Evolutionary conservation across 2,797 vertebrate species (phyloP), one percentile per base, ranked within the genome.

Genomic region (Periparus ater): DNA sequence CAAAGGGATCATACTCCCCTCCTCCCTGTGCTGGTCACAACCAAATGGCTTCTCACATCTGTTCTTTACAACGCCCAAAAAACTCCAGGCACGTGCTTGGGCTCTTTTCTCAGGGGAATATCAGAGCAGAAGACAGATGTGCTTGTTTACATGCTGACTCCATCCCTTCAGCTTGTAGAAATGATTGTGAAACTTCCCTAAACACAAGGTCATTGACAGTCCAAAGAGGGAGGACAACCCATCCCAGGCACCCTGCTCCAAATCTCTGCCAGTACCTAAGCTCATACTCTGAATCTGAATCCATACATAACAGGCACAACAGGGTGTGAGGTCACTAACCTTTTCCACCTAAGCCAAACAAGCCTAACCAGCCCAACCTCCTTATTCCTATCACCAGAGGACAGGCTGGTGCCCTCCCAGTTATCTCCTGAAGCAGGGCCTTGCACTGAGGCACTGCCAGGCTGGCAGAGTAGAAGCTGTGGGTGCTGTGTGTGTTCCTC

Each of bases 31-130:
- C 50, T 84, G 55, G 47, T 78, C 44, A 40, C 38, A 68, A 30
- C 15, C 50, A 79, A 80, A 50, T 32, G 10, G 30, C 51, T 74
- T 78, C 70, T 85, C 38, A 29, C 6, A 50, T 44, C 38, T 65
- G 42, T 45, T 78, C 62, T 61, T 87, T 65, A 57, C 40, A 87
- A 53, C 0, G 8, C 23, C 27, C 21, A 6, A 26, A 88, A 66
- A 66, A 51, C 15, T 45, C 30, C 38, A 36, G 25, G 36, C 48
- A 79, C 0, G 0, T 32, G 32, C 18, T 27, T 27, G 7, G 44
- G 22, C 40, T 88, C 57, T 38, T 73, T 66, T 15, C 53, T 29
- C 2, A 0, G 15, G 27, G 51, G 19, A 73, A 62, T 8, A 44
- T 20, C 29, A 63, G 66, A 47, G 18, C 29, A 63, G 30, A 48